Base-by-base conservation (phyloP, 2,888 invertebrate genomes). In the Prosopocoilus inquinatus region DNA sequence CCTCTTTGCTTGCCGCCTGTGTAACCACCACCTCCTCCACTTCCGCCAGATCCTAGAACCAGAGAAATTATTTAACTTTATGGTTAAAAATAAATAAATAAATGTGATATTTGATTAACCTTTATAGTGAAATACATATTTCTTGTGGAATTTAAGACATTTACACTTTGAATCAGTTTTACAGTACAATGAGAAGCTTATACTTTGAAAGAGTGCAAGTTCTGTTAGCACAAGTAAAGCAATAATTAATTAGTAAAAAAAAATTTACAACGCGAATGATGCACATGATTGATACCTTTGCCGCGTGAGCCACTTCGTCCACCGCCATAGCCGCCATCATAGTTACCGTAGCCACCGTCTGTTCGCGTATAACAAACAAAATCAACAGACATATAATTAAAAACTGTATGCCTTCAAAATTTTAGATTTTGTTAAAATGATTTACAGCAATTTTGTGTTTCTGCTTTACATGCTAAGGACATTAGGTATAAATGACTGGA, bases 341-440 rank as follows among this genome's bases (percentile, higher is more conserved):
- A 90, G 83, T 88, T 89, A 84, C 89, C 89, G 84, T 88, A 88
- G 86, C 89, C 88, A 84, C 90, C 90, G 86, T 90, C 91, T 87
- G 84, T 82, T 81, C 82, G 80, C 64, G 65, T 62, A 64, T 80
- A 80, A 63, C 53, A 64, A 62, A 60, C 58, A 57, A 53, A 53
- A 48, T 58, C 47, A 57, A 47, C 41, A 52, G 44, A 47, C 38
- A 32, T 46, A 46, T 28, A 12, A 20, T 46, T 28, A 46, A 46
- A 12, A 32, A 46, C 13, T 33, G n/a, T 32, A 13, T 38, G 13
- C 13, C 38, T 38, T 12, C 5, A 13, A 12, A 12, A 12, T 5
- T 28, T 28, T 28, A 28, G 20, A 28, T 28, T 28, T 28, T 28
- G 20, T 28, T 28, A 28, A 28, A n/a, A 16, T 41, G 41, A 41